Percentiles rank a stretch among this genome's conserved stretches.
Evolutionary conservation across 2,888 invertebrate species (phyloP).

Genomic region (Masnerella sp.): DNA sequence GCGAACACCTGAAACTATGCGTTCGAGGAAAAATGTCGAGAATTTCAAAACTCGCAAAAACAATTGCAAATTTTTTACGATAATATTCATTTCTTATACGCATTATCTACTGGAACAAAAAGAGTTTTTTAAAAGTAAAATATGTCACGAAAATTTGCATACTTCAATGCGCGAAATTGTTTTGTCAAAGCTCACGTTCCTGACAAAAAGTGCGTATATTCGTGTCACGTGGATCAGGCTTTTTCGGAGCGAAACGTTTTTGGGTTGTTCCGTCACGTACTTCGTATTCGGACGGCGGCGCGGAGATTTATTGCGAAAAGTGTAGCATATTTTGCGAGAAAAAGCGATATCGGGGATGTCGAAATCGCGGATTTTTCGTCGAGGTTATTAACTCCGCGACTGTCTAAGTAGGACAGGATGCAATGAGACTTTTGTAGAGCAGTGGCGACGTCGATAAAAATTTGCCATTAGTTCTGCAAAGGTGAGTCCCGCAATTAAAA

Average conservation of each 20-base stretch:
- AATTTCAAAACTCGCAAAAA: too few relatives aligned
- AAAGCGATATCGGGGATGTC: not conserved
- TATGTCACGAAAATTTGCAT: not conserved
- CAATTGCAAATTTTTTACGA: too few relatives aligned
- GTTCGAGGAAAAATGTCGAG: too few relatives aligned
- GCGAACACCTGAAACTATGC: not conserved
- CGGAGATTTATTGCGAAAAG: constrained; percentile 10
- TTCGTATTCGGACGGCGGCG: not conserved
- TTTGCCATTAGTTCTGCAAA: constrained; percentile 44
- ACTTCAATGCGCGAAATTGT: not conserved
- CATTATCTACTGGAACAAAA: not conserved
- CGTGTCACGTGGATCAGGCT: constrained; percentile 26
- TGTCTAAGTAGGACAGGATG: constrained; percentile 34
- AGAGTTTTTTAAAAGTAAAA: not conserved
- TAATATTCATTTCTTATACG: not conserved
- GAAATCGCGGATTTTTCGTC: not conserved
- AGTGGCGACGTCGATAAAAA: constrained; percentile 36
- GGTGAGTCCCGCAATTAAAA: constrained; percentile 42
- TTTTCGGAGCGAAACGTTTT: constrained; percentile 10
- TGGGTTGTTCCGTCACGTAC: not conserved
- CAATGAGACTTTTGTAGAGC: constrained; percentile 20
- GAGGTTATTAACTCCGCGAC: constrained; percentile 20
- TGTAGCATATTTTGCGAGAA: constrained; percentile 2
- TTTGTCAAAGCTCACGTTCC: constrained; percentile 22
- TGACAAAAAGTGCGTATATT: constrained; percentile 13